Evolutionary conservation across 1,140 invertebrate genomes (phyloP), one percentile per base, ranked within the genome.

Genomic region (Notospermus geniculatus): DNA sequence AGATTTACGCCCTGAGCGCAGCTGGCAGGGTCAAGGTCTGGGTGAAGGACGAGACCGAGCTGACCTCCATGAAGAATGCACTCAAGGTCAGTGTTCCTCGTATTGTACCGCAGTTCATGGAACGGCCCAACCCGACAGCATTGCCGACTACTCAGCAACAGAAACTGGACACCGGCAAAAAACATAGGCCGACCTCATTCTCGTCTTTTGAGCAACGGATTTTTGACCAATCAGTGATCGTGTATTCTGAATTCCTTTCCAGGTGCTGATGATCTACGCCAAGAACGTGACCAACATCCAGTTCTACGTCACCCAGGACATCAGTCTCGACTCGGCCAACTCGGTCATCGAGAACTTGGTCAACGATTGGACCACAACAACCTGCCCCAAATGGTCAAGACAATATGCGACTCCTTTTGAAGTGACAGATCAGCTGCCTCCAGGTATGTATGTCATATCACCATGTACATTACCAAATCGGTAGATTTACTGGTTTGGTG

Each of bases 231-330:
- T n/a, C n/a, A n/a, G n/a, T n/a, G n/a, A n/a, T n/a, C n/a, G n/a
- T n/a, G n/a, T n/a, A n/a, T n/a, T n/a, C n/a, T n/a, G n/a, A n/a
- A n/a, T 59, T 1, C n/a, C 23, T 23, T 54, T 55, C 0, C 43
- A 71, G 71, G 60, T 46, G 23, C 62, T 63, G 11, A 65, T 73
- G 71, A 22, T 73, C 60, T 71, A 68, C 60, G 71, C 71, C 57
- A 60, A 62, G 50, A 59, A 68, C 32, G 71, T 73, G 13, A 70
- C 67, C 13, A 30, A 64, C 17, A 56, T 73, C 1, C n/a, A 67
- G 15, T 57, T 71, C 11, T 71, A 66, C 59, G 69, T 73, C 13
- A 30, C 36, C n/a, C 41, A 70, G 22, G 2, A 45, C 2, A 54
- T 50, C 30, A 67, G 57, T 27, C 60, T 57, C 9, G 62, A 59